Base-by-base conservation (phyloP, 1,140 invertebrate species). In the Pogonus chalceus region DNA sequence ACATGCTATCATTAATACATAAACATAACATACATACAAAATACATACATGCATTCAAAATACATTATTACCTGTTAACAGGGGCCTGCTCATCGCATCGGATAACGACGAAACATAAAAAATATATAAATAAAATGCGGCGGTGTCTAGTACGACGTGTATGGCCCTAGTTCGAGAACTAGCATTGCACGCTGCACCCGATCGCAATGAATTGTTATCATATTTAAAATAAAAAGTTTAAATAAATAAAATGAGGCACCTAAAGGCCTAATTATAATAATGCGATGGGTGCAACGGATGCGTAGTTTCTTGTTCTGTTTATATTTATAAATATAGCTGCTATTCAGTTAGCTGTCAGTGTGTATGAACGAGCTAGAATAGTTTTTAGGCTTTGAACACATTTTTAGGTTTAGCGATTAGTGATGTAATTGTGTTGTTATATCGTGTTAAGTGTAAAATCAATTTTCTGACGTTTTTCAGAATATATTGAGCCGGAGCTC, bases 371-470 rank as follows among this genome's bases (percentile, higher is more conserved):
- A 65, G 62, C 43, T 57, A 60, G 64, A 67, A 63, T 66, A 68
- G 37, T 68, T 67, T 68, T 65, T 68, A 68, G 66, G 67, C 66
- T 68, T 69, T 67, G 58, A 67, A 69, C 64, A 67, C 66, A n/a
- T 69, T 68, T 43, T 43, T 4, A 18, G 68, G 66, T 66, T 69
- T 69, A 68, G 66, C 64, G 9, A 10, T 18, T 67, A 68, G 68
- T 63, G 60, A 65, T 68, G 68, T 69, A 69, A 68, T 64, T 68
- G 68, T 69, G 68, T 68, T 68, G 68, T 69, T 68, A 67, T 63
- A 68, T 68, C 64, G 64, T 69, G 65, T 66, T 69, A 66, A 67
- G 61, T 69, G 66, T 69, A 62, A 55, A 62, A 57, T 55, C 9
- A 43, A 12, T 12, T 43, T 43, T 43, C 18, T 43, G 37, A 9